Evolutionary conservation across 2,888 invertebrate species (phyloP).

Genomic region (Mycalesis mineus): DNA sequence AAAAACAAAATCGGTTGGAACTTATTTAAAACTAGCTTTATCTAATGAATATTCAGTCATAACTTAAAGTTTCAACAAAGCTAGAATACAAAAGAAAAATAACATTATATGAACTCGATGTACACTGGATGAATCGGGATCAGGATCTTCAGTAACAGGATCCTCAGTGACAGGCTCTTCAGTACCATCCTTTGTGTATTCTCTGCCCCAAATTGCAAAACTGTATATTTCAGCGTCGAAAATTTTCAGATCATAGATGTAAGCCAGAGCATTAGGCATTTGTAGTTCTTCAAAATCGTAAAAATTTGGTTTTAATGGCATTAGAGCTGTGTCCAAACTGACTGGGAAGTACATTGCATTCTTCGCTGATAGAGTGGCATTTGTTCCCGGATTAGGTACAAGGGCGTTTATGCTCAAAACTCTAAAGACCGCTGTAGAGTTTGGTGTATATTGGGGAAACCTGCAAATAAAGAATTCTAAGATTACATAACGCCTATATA

Average conservation of each 20-base stretch:
- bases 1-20: too few species aligned
- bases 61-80: neutral
- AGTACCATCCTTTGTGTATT: constrained; percentile 59
- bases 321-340: constrained; percentile 64
- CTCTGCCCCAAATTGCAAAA: constrained; percentile 75
- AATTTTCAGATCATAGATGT: constrained; percentile 41
- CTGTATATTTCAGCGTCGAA: constrained; percentile 54
- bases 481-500: too few species aligned
- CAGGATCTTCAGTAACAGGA: neutral
- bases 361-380: constrained; percentile 41
- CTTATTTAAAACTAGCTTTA: too few species aligned
- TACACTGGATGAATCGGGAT: neutral
- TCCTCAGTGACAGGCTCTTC: too few species aligned
- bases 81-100: neutral
- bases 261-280: constrained; percentile 32
- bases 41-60: neutral
- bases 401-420: constrained; percentile 61
- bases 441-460: constrained; percentile 55
- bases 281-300: constrained; percentile 42
- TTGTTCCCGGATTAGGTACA: constrained; percentile 50
- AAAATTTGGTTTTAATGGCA: constrained; percentile 62
- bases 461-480: constrained; percentile 46
- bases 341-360: constrained; percentile 68
- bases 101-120: neutral
- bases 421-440: constrained; percentile 64